Base-by-base conservation (phyloP, 2,888 invertebrate genomes). In the Aquatica leii region DNA sequence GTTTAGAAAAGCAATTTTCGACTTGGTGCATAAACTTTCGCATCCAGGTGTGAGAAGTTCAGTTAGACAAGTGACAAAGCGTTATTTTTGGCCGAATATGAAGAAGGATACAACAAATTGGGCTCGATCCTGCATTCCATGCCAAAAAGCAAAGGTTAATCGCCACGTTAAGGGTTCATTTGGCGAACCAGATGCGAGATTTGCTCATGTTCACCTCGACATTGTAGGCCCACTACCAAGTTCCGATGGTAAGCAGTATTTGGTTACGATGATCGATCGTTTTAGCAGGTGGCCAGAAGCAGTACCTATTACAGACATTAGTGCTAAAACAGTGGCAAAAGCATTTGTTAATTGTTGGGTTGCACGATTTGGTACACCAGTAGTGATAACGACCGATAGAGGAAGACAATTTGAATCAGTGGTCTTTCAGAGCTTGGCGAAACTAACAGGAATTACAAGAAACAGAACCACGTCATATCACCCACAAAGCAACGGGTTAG, bases 401-500 rank as follows among this genome's bases (percentile, higher is more conserved):
- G 43, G 43, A 14, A 43, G 43, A 17, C 43, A 43, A 8, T 43
- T 43, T 15, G 43, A 43, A 15, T 15, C 43, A 43, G 1, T 17
- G 8, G 8, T 43, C 8, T 43, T 43, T 15, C 8, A 14, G 2
- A 15, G 14, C 4, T 2, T 43, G 43, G 8, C 8, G 1, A 43
- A 43, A 14, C 9, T 43, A 6, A 17, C 15, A 1, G 43, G 43
- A 14, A 43, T 43, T 1, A 14, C 8, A 6, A 6, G 17, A 12
- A 43, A 8, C 8, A n/a, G 17, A 12, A 43, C 43, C 9, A 43
- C 43, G 6, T 14, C 43, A 15, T 43, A 15, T 55, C 77, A 81
- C 55, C 76, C 81, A 20, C 71, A 74, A 43, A 67, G 77, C 1
- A 81, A 82, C 57, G 81, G 80, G 1, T 70, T 80, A 55, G 73